phyloP scores from a whole-genome alignment of 2,888 invertebrate species.

The Clistopyga incitator region DNA sequence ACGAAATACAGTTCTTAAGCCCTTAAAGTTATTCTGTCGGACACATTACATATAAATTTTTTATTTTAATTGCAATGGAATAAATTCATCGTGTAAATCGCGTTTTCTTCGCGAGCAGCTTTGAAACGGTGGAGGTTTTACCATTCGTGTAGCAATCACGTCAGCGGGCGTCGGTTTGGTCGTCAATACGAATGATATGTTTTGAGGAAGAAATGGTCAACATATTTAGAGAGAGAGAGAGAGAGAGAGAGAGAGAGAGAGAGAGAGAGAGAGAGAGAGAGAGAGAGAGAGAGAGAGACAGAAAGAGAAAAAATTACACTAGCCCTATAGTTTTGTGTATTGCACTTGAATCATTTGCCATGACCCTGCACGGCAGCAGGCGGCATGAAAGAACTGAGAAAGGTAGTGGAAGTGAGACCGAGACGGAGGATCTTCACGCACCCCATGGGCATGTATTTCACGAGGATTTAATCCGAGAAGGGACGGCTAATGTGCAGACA shows the following conservation, averaged over 20 bases:
- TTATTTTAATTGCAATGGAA: too few species aligned
- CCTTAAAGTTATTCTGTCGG: too few species aligned
- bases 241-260: too few species aligned
- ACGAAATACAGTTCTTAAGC: too few species aligned
- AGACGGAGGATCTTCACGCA: constrained; percentile 88
- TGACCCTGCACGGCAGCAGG: constrained; percentile 80
- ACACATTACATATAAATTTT: neutral
- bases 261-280: too few species aligned
- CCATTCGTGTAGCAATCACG: neutral
- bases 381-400: constrained; percentile 85
- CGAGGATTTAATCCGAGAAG: constrained; percentile 80
- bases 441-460: constrained; percentile 81
- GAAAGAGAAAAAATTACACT: constrained; percentile 60
- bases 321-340: constrained; percentile 74
- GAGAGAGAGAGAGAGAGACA: too few species aligned
- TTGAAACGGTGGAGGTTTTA: neutral
- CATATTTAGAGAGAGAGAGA: constrained; percentile 9
- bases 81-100: too few species aligned
- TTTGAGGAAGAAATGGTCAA: constrained; percentile 30
- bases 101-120: neutral
- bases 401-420: constrained; percentile 90
- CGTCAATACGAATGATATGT: neutral
- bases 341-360: constrained; percentile 79
- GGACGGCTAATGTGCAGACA: constrained; percentile 82
- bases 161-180: neutral